phyloP scores from a whole-genome alignment of 2,113 vertebrate species.

The Diglossa brunneiventris region DNA sequence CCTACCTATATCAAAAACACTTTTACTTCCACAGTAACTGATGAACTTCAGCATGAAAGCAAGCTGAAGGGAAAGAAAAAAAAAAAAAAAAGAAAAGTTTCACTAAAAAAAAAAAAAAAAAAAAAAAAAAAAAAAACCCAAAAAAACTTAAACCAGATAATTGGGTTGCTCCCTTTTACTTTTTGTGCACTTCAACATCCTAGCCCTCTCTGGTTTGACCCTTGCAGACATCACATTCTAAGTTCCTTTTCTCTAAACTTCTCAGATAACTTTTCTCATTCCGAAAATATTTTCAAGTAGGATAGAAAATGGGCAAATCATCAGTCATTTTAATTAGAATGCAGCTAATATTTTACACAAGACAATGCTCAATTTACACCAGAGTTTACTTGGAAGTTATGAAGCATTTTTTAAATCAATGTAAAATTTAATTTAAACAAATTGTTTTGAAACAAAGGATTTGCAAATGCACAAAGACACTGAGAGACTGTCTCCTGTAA shows the following conservation, averaged over 20 bases:
- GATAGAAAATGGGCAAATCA: background rate
- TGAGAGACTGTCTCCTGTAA: background rate
- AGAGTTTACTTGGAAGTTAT: background rate
- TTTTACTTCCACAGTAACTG: background rate
- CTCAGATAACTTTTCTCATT: background rate
- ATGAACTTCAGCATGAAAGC: background rate
- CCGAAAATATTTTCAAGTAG: background rate
- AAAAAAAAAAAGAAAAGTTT: background rate
- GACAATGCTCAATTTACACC: background rate
- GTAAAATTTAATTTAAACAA: background rate
- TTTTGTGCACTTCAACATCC: background rate
- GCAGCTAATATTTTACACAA: background rate
- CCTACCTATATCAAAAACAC: background rate
- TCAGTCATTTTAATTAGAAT: background rate
- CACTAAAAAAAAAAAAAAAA: background rate
- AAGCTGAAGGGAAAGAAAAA: background rate
- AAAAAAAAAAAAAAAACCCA: too few relatives aligned
- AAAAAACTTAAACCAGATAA: background rate
- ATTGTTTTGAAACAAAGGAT: background rate
- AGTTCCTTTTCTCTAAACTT: background rate
- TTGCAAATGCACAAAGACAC: background rate
- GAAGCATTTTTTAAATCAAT: background rate
- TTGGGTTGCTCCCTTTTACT: background rate
- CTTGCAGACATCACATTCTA: background rate
- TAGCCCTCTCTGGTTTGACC: background rate